Conservation (phyloP, 1,140 invertebrate genomes). For the Drosophila pallidifrons region DNA sequence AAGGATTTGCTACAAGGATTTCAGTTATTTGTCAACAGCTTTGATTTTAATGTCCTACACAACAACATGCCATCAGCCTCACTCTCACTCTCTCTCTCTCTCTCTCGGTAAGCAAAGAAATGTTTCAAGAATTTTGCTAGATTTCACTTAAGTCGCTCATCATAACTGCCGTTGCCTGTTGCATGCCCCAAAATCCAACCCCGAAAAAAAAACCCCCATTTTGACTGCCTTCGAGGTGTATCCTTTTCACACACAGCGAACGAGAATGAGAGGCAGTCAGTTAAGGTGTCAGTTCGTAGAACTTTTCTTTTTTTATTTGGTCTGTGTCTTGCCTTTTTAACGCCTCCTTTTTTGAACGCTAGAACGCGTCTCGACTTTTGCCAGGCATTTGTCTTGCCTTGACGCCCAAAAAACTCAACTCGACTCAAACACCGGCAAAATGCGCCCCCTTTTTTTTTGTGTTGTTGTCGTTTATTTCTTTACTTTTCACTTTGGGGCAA, state of each 20-base stretch:
- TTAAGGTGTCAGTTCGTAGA: constrained; percentile 54
- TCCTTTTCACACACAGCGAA: constrained; percentile 36
- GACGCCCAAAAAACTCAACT: not conserved
- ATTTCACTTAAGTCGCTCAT: not conserved
- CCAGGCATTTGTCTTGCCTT: constrained; percentile 63
- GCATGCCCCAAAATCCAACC: constrained; percentile 10
- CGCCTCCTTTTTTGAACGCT: constrained; percentile 41
- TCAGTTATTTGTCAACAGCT: constrained; percentile 62
- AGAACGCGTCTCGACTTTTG: constrained; percentile 34
- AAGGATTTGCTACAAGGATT: constrained; percentile 57
- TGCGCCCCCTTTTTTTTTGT: constrained; percentile 26
- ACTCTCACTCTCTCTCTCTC: too few relatives aligned
- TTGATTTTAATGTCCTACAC: constrained; percentile 47
- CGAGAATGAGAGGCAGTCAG: not conserved
- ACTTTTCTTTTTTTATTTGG: constrained; percentile 41
- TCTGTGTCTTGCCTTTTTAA: constrained; percentile 54
- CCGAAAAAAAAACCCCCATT: constrained; percentile 31
- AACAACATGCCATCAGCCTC: too few relatives aligned
- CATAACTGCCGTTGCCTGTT: constrained; percentile 37
- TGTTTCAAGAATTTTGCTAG: not conserved
- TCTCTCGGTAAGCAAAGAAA: too few relatives aligned
- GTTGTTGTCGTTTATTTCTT: constrained; percentile 28
- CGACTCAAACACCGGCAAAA: not conserved
- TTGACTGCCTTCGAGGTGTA: constrained; percentile 14
- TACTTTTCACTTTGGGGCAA: constrained; percentile 14